These are phyloP conservation scores for Holacanthella duospinosa DNA, from an alignment of 2,888 invertebrate genomes.

Conservation along the genomic window DNA sequence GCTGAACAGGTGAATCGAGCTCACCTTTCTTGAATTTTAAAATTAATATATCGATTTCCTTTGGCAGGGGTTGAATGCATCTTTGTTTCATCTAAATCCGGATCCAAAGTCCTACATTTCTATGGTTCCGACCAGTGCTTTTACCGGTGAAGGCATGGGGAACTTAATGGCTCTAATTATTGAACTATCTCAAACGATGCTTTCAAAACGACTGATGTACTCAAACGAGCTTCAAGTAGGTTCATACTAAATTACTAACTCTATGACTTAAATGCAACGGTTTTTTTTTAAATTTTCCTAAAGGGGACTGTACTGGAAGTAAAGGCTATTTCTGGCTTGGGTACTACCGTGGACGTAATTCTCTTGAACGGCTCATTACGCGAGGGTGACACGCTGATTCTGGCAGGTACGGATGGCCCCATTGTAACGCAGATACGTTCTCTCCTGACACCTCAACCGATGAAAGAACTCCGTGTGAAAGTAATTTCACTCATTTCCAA, in stretches of 20 bases:
- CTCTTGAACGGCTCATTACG: slow-evolving; percentile 88
- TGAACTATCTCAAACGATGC: slow-evolving; percentile 77
- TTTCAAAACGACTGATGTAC: slow-evolving; percentile 81
- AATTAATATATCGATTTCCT: neutral
- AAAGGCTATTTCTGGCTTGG: slow-evolving; percentile 90
- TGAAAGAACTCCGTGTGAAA: slow-evolving; percentile 94
- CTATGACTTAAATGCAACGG: neutral
- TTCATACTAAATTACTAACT: neutral
- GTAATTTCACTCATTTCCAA: slow-evolving; percentile 48
- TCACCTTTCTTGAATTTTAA: neutral
- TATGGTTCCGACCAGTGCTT: slow-evolving; percentile 93
- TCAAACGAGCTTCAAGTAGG: slow-evolving; percentile 81
- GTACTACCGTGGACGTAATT: slow-evolving; percentile 97
- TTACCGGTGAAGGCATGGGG: slow-evolving; percentile 97
- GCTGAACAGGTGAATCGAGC: slow-evolving; percentile 65
- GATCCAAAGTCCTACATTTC: slow-evolving; percentile 88
- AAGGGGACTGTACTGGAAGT: slow-evolving; percentile 53
- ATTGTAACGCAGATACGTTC: slow-evolving; percentile 95
- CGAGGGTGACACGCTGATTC: slow-evolving; percentile 86
- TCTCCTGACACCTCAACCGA: slow-evolving; percentile 92
- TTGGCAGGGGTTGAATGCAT: slow-evolving; percentile 76
- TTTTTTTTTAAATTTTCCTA: too few relatives aligned
- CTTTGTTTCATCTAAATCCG: slow-evolving; percentile 89
- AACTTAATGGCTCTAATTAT: slow-evolving; percentile 89
- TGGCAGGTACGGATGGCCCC: slow-evolving; percentile 96